These are phyloP conservation scores for Centropyge bicolor DNA, from an alignment of 2,797 vertebrate genomes.

Conservation along the genomic window DNA sequence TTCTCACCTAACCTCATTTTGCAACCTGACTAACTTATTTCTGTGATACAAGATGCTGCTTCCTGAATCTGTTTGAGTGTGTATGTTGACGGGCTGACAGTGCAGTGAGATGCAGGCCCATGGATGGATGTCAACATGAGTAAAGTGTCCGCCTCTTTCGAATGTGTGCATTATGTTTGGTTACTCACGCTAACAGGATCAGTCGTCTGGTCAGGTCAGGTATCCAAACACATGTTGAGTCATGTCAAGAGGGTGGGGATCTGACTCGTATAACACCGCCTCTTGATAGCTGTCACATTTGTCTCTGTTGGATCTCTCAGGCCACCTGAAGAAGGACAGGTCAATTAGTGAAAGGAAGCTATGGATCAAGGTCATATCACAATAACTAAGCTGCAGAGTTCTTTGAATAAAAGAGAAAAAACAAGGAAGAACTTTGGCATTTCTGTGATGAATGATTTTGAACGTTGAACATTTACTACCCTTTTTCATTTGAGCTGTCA, in stretches of 20 bases:
- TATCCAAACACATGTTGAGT: constrained; percentile 67
- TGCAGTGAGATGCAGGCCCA: background rate
- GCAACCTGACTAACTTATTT: background rate
- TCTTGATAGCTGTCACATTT: constrained; percentile 54
- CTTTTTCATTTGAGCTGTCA: constrained; percentile 1
- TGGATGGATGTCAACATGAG: background rate
- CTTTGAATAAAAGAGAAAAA: background rate
- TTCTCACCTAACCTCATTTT: background rate
- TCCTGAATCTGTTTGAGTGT: background rate
- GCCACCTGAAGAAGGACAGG: constrained; percentile 45
- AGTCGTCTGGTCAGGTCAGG: constrained; percentile 62
- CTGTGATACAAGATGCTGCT: background rate
- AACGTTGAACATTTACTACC: background rate
- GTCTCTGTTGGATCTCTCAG: constrained; percentile 30
- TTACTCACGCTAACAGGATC: constrained; percentile 72
- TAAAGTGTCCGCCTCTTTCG: background rate
- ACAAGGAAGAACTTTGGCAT: background rate
- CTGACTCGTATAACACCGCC: constrained; percentile 1
- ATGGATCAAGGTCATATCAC: background rate
- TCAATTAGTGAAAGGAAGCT: background rate
- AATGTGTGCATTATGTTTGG: background rate
- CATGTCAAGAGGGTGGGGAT: constrained; percentile 38
- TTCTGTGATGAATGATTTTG: background rate
- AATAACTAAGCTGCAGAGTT: background rate
- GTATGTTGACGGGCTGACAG: background rate